These are phyloP conservation scores for Adoxophyes honmai DNA, from an alignment of 1,140 invertebrate genomes.

Conservation along the genomic window DNA sequence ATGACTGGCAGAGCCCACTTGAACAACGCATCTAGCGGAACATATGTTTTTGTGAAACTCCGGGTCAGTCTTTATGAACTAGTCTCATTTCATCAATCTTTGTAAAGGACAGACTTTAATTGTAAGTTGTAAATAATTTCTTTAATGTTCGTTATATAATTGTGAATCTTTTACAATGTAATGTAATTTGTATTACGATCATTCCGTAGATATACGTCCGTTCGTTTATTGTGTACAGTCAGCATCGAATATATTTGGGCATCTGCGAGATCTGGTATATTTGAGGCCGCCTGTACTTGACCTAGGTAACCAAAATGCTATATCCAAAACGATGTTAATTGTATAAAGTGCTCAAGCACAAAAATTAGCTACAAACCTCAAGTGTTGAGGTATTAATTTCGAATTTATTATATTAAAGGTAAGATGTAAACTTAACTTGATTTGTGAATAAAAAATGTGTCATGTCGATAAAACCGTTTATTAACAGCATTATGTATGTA, in stretches of 20 bases:
- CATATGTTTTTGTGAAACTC: too few relatives aligned
- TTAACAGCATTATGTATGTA: constrained; percentile 53
- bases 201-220: constrained; percentile 14
- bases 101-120: constrained; percentile 35
- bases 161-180: constrained; percentile 23
- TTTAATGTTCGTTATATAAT: constrained; percentile 29
- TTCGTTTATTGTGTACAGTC: neutral
- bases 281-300: neutral
- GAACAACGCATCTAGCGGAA: too few relatives aligned
- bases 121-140: constrained; percentile 36
- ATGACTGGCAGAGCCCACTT: too few relatives aligned
- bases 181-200: constrained; percentile 19
- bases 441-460: constrained; percentile 68
- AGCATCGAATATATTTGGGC: too few relatives aligned
- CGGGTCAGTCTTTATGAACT: too few relatives aligned
- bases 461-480: constrained; percentile 66
- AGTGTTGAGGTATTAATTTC: constrained; percentile 62
- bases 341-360: constrained; percentile 7
- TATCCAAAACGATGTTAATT: neutral
- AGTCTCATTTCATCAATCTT: constrained; percentile 16
- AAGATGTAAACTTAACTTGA: constrained; percentile 55
- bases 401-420: constrained; percentile 71
- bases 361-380: constrained; percentile 30
- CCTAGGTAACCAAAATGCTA: neutral
- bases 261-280: neutral